Evolutionary conservation across 2,113 vertebrate species (phyloP), one percentile per base, ranked within the genome.

Genomic region (Prunella himalayana): DNA sequence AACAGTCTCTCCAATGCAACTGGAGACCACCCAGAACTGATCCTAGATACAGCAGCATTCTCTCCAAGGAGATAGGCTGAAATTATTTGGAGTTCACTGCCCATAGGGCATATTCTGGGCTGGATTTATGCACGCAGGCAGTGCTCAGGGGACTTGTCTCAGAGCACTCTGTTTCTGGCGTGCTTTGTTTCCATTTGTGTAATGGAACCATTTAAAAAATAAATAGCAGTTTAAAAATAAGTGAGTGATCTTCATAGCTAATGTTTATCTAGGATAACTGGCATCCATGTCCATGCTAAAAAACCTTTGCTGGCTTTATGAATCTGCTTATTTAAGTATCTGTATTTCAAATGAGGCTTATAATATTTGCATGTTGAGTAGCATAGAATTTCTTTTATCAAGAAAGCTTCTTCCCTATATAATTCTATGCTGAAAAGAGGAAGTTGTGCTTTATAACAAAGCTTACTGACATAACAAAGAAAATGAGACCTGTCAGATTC

Each of bases 211-310:
- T 93, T 90, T 78, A 60, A 84, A 95, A 96, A 96, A 94, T 94
- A 97, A 96, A 93, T 70, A 94, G 19, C 24, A 30, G 85, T 94
- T 96, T 96, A 95, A 97, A 96, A 96, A 94, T 97, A 94, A 95
- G 73, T 88, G 49, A 88, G 44, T 6, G 33, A 86, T 81, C 76
- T 90, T 95, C 69, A 60, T 59, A 60, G 71, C 78, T 88, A n/a
- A 70, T 90, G 61, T 96, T 96, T 95, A 57, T 92, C 76, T 83
- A 81, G 85, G 39, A 83, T 75, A 94, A 90, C 64, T 81, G 83
- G 41, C 76, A 93, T 37, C 72, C 11, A 23, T 45, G 14, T 31
- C 65, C 47, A 24, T 76, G 57, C 39, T 77, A 56, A 80, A 72
- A 89, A 65, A 25, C 30, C 33, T 87, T 77, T 59, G 9, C 65